Conservation (phyloP, 2,113 vertebrate genomes). For the Rhizomys pruinosus region DNA sequence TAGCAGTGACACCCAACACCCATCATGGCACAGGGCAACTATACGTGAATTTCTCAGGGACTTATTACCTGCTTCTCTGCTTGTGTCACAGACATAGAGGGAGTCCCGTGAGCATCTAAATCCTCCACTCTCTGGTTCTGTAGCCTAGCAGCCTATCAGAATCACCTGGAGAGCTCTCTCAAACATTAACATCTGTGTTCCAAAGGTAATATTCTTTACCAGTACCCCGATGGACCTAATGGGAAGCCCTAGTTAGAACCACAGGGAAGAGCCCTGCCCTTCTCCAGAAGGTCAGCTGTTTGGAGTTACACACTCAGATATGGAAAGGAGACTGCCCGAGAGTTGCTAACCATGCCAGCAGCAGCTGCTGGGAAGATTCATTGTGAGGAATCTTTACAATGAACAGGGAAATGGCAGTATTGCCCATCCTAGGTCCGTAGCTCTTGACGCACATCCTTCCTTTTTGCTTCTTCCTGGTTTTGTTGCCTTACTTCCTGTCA, state of each 20-base stretch:
- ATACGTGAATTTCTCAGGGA: constrained; percentile 18
- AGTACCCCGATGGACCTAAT: not conserved
- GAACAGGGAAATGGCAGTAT: not conserved
- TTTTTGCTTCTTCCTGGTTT: not conserved
- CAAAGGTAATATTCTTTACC: not conserved
- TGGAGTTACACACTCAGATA: not conserved
- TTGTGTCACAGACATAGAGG: not conserved
- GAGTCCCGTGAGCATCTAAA: not conserved
- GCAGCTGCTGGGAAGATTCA: not conserved
- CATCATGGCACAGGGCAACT: not conserved
- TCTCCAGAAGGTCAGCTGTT: not conserved
- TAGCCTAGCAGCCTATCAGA: not conserved
- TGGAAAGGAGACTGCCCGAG: not conserved
- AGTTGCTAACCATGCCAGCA: not conserved
- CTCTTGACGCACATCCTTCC: not conserved
- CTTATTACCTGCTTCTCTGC: not conserved
- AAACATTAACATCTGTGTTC: not conserved
- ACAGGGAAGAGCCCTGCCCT: not conserved
- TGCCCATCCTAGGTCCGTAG: not conserved
- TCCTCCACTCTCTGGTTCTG: not conserved
- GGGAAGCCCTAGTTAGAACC: not conserved
- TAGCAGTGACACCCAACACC: not conserved
- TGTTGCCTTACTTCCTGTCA: not conserved
- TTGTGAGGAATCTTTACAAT: not conserved
- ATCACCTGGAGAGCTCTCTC: not conserved